Conservation (phyloP, 2,888 invertebrate species). For the Sicus ferrugineus region DNA sequence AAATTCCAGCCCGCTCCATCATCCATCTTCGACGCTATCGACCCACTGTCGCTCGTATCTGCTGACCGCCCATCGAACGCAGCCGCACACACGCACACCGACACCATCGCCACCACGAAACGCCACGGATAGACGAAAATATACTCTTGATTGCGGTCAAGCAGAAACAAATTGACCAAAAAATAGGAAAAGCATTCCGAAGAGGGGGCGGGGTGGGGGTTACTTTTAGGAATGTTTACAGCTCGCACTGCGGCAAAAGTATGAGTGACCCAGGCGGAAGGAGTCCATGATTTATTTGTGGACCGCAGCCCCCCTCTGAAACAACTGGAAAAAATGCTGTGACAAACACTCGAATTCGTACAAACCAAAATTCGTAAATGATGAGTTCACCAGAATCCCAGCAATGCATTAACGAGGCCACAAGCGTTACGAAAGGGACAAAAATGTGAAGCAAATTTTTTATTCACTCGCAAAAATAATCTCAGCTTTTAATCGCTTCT, state of each 20-base stretch:
- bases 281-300: constrained; percentile 28
- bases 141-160: constrained; percentile 32
- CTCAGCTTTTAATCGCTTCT: no score
- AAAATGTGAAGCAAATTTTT: neutral
- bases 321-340: constrained; percentile 8
- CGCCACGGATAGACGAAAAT: constrained; percentile 27
- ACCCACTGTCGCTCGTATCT: neutral
- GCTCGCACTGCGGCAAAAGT: constrained; percentile 16
- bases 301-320: neutral
- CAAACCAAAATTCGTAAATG: constrained; percentile 1
- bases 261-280: constrained; percentile 17
- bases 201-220: no score
- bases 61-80: neutral
- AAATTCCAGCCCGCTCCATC: constrained; percentile 21
- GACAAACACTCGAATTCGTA: constrained; percentile 14
- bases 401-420: neutral
- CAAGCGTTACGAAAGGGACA: neutral
- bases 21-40: neutral
- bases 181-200: constrained; percentile 16
- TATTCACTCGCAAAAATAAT: no score
- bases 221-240: constrained; percentile 26
- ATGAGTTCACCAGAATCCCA: neutral
- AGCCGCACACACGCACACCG: neutral
- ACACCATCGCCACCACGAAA: neutral
- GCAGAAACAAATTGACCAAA: constrained; percentile 33